Conservation (phyloP, 2,113 vertebrate genomes). For the Python bivittatus region DNA sequence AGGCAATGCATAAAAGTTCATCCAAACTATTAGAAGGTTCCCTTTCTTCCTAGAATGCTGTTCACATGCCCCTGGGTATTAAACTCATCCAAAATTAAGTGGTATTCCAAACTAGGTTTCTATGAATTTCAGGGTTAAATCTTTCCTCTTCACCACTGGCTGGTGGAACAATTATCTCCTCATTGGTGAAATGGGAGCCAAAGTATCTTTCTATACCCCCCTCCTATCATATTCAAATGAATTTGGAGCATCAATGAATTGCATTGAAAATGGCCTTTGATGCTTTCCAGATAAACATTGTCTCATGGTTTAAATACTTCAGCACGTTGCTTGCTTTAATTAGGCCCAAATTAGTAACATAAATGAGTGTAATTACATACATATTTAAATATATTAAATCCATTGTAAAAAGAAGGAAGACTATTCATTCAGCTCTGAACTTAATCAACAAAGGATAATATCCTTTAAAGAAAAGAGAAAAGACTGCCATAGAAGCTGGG, state of each 20-base stretch:
- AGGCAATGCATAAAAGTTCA: not conserved
- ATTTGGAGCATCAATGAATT: not conserved
- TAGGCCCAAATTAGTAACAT: slow-evolving; percentile 1
- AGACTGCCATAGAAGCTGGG: not conserved
- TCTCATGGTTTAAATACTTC: not conserved
- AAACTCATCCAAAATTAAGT: not conserved
- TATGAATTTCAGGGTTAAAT: not conserved
- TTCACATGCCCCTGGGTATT: not conserved
- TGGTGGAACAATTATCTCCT: not conserved
- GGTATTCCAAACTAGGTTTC: not conserved
- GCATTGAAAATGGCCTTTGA: not conserved
- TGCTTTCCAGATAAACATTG: not conserved
- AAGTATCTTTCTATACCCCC: not conserved
- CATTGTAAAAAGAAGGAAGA: not conserved
- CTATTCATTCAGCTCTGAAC: not conserved
- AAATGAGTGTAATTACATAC: slow-evolving; percentile 14
- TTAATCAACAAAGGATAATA: not conserved
- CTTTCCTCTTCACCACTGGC: not conserved
- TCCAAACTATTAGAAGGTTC: not conserved
- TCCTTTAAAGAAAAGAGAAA: not conserved
- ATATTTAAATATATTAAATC: slow-evolving; percentile 13
- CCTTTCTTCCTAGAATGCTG: not conserved
- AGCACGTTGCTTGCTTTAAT: slow-evolving; percentile 6
- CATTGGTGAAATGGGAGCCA: not conserved
- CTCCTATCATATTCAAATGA: not conserved